Conservation (phyloP, 1,140 invertebrate genomes). For the Drosophila mojavensis region DNA sequence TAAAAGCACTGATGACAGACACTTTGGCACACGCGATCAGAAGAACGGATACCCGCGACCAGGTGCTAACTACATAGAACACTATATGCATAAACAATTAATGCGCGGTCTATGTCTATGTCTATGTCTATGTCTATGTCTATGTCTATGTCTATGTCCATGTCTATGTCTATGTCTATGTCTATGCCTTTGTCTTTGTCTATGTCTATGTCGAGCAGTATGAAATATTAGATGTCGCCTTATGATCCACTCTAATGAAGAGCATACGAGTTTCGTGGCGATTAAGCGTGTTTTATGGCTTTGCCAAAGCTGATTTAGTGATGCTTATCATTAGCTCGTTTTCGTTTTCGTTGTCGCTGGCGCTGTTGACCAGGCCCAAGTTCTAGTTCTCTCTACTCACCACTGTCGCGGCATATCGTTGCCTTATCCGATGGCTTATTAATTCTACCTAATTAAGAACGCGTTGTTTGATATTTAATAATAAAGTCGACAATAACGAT, state of each 20-base stretch:
- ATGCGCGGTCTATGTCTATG: conserved; percentile 27
- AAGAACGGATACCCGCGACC: conserved; percentile 21
- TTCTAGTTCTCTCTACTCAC: conserved; percentile 32
- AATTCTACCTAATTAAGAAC: conserved; percentile 71
- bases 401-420: conserved; percentile 33
- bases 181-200: conserved; percentile 21
- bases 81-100: conserved; percentile 49
- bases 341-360: conserved; percentile 12
- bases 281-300: conserved; percentile 73
- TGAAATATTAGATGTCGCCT: conserved; percentile 53
- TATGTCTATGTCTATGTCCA: conserved; percentile 30
- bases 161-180: conserved; percentile 15
- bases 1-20: conserved; percentile 58
- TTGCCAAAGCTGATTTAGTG: conserved; percentile 72
- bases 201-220: conserved; percentile 8
- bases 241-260: conserved; percentile 55
- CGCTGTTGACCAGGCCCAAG: conserved; percentile 46
- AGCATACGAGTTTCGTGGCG: conserved; percentile 56
- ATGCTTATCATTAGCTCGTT: conserved; percentile 74
- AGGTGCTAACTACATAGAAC: conserved; percentile 48
- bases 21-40: conserved; percentile 46
- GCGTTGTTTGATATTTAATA: conserved; percentile 70
- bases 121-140: conserved; percentile 11
- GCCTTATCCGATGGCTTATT: conserved; percentile 60
- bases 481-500: conserved; percentile 36